Percentiles rank a stretch among this genome's conserved stretches.
These are phyloP conservation scores for Agapornis roseicollis DNA, from an alignment of 2,113 vertebrate species.

Conservation along the genomic window DNA sequence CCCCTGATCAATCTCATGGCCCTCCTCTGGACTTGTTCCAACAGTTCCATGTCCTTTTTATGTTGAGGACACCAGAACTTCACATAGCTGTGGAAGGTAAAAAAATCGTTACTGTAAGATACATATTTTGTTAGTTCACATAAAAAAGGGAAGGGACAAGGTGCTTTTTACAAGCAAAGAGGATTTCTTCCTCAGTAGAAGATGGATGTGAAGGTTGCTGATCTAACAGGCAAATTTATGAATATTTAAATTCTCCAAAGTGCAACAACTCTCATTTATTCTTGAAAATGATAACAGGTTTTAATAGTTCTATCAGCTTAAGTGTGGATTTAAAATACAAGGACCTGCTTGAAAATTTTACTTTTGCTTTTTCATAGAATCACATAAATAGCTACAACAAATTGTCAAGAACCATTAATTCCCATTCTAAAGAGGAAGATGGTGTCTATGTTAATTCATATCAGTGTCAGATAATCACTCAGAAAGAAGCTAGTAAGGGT, in stretches of 20 bases:
- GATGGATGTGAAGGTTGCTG: not conserved
- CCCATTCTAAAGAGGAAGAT: not conserved
- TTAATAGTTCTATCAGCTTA: not conserved
- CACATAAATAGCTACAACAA: not conserved
- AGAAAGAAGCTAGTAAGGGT: not conserved
- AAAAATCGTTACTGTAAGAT: not conserved
- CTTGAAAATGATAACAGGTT: not conserved
- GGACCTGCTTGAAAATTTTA: not conserved
- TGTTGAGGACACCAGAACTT: no score
- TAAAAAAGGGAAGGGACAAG: not conserved
- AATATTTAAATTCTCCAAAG: not conserved
- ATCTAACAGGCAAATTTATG: not conserved
- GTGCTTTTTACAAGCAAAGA: not conserved
- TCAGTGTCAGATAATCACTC: not conserved
- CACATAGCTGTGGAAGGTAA: not conserved
- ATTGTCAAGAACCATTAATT: not conserved
- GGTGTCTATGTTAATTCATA: not conserved
- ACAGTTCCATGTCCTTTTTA: no score
- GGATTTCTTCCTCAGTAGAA: not conserved
- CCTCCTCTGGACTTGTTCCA: no score
- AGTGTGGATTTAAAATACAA: not conserved
- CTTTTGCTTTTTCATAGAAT: not conserved
- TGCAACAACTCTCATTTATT: not conserved
- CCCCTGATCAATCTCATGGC: no score
- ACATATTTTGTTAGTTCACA: not conserved